Percentiles rank a stretch among this genome's conserved stretches.
Evolutionary conservation across 2,888 invertebrate genomes (phyloP).

Genomic region (Empis stercorea): DNA sequence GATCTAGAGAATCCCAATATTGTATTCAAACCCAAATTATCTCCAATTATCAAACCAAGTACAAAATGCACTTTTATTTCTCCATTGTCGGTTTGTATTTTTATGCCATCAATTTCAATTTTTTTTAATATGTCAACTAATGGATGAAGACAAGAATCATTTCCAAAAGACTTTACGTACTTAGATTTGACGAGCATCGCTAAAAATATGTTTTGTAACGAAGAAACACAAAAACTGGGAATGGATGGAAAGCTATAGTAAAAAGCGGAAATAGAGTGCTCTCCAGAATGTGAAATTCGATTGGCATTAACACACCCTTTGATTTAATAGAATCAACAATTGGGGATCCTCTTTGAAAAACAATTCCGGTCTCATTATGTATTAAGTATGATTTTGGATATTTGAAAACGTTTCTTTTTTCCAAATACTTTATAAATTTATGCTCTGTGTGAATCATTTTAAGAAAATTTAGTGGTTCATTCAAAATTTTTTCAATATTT

Average conservation of each 20-base stretch:
- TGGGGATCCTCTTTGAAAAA: no score
- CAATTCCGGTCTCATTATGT: no score
- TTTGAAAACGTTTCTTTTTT: slow-evolving; percentile 5
- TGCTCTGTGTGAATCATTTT: no score
- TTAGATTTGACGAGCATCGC: slow-evolving; percentile 10
- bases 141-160: slow-evolving; percentile 8
- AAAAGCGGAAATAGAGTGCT: slow-evolving; percentile 9
- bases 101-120: slow-evolving; percentile 10
- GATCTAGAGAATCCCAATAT: slow-evolving; percentile 10
- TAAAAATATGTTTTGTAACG: slow-evolving; percentile 10
- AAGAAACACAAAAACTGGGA: slow-evolving; percentile 4
- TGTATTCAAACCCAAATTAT: slow-evolving; percentile 9
- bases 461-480: no score
- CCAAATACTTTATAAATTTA: no score
- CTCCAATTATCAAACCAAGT: slow-evolving; percentile 11
- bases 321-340: no score
- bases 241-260: slow-evolving; percentile 10
- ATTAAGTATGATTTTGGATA: slow-evolving; percentile 8
- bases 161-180: slow-evolving; percentile 9
- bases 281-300: slow-evolving; percentile 9
- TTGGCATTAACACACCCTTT: slow-evolving; percentile 10
- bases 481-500: no score
- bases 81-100: slow-evolving; percentile 6
- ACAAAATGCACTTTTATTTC: slow-evolving; percentile 8
- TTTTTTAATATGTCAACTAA: slow-evolving; percentile 10